phyloP scores from a whole-genome alignment of 92 coral and sea anemone genomes.

The Porites rus region DNA sequence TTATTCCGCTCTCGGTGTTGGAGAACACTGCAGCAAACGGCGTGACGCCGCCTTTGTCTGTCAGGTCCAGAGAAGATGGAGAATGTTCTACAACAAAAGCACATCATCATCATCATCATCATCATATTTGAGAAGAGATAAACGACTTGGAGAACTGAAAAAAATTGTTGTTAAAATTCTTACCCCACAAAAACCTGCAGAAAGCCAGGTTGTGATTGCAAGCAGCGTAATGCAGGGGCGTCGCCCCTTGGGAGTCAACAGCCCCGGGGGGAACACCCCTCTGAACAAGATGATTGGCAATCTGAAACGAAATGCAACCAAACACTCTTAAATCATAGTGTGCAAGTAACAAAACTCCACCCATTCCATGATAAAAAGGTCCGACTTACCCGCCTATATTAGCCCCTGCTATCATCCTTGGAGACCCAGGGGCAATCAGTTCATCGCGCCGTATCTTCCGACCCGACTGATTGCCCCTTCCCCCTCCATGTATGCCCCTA shows the following conservation, averaged over 20 bases:
- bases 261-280: conserved; percentile 84
- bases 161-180: background rate
- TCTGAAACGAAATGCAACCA: conserved; percentile 44
- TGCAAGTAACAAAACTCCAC: background rate
- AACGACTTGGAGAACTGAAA: background rate
- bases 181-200: conserved; percentile 84
- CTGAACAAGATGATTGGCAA: conserved; percentile 82
- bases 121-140: background rate
- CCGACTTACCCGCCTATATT: too few relatives aligned
- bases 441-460: too few relatives aligned
- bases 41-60: conserved; percentile 79
- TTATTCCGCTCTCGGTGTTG: conserved; percentile 39
- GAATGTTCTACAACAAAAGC: conserved; percentile 59
- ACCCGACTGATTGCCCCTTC: too few relatives aligned
- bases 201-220: conserved; percentile 81
- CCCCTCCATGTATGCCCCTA: background rate
- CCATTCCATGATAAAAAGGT: background rate
- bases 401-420: too few relatives aligned
- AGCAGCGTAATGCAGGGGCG: conserved; percentile 88
- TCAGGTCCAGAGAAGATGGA: conserved; percentile 76
- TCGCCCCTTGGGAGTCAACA: conserved; percentile 74
- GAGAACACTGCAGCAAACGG: conserved; percentile 86
- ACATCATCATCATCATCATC: background rate
- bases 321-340: background rate
- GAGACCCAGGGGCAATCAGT: too few relatives aligned